Conservation (phyloP, 2,113 vertebrate species). For the Oceanodroma tethys region DNA sequence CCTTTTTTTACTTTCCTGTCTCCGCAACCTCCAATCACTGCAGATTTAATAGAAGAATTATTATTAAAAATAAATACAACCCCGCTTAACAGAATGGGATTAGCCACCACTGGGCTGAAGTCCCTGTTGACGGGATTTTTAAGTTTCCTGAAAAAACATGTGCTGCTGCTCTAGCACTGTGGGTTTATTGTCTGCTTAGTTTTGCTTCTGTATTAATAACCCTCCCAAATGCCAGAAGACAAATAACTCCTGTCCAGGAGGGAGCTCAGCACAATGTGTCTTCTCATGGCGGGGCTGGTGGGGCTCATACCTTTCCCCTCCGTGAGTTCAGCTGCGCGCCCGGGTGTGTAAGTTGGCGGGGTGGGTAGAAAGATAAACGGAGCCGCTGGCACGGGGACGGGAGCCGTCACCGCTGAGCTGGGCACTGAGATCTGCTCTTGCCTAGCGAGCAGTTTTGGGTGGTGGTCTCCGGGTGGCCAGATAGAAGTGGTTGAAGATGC, state of each 20-base stretch:
- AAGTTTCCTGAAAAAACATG: not conserved
- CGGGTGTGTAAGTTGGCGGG: not conserved
- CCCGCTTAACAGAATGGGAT: accelerated
- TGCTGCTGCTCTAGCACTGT: not conserved
- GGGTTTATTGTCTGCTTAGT: not conserved
- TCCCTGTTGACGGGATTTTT: not conserved
- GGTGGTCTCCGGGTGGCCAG: not conserved
- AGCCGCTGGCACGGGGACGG: not conserved
- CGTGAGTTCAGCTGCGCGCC: accelerated
- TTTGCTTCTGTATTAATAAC: not conserved
- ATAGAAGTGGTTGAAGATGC: not conserved
- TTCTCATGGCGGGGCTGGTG: not conserved
- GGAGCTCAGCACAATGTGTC: not conserved
- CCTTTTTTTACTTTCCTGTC: not conserved
- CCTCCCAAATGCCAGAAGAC: not conserved
- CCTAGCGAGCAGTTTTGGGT: accelerated
- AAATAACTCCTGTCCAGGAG: not conserved
- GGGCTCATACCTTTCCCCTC: not conserved
- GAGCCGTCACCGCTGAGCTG: not conserved
- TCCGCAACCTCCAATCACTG: not conserved
- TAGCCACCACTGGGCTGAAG: not conserved
- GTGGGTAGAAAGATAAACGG: not conserved
- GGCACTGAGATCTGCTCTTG: not conserved
- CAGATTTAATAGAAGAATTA: not conserved
- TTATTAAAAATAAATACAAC: not conserved